Percentiles rank a stretch among this genome's conserved stretches.
Evolutionary conservation across 2,113 vertebrate species (phyloP).

Genomic region (Asarcornis scutulata): DNA sequence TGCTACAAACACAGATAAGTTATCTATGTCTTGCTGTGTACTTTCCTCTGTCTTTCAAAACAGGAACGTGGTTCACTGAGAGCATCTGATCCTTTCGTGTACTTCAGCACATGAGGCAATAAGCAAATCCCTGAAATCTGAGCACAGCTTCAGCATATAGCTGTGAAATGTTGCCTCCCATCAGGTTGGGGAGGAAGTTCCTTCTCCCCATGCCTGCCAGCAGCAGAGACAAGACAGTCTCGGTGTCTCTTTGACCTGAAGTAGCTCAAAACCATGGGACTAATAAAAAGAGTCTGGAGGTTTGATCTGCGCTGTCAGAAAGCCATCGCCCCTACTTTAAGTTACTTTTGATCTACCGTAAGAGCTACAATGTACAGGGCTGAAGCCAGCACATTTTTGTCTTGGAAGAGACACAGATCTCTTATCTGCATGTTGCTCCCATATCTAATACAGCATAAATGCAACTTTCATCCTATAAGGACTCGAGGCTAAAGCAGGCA

Average conservation of each 20-base stretch:
- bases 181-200: background rate
- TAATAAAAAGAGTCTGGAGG: background rate
- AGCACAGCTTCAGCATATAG: background rate
- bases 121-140: background rate
- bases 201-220: background rate
- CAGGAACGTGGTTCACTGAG: conserved; percentile 2
- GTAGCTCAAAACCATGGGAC: background rate
- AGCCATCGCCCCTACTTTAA: background rate
- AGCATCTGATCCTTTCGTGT: background rate
- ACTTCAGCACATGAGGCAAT: background rate
- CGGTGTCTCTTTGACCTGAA: background rate
- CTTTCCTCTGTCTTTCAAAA: conserved; percentile 61
- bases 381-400: conserved; percentile 19
- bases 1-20: conserved; percentile 22
- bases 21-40: conserved; percentile 39
- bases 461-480: background rate
- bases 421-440: conserved; percentile 4
- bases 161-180: background rate
- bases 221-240: background rate
- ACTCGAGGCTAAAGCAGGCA: conserved; percentile 31
- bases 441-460: conserved; percentile 1
- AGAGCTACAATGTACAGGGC: background rate
- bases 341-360: background rate
- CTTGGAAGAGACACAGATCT: background rate
- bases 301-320: background rate